Evolutionary conservation across 1,140 invertebrate genomes (phyloP).

Genomic region (Philopotamus ludificatus): DNA sequence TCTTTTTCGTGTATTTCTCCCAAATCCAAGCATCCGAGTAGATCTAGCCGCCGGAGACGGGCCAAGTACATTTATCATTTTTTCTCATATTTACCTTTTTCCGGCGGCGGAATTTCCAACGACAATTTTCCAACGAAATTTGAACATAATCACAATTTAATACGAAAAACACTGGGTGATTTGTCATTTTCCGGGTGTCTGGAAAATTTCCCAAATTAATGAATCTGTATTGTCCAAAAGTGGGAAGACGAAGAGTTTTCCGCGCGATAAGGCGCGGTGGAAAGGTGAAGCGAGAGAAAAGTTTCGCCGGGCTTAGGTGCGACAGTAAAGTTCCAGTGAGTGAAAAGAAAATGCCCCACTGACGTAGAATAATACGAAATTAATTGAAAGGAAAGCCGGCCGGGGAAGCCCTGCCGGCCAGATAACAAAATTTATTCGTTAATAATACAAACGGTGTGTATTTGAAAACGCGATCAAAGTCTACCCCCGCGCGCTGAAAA

Average conservation of each 20-base stretch:
- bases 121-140: slow-evolving; percentile 3
- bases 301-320: slow-evolving; percentile 1
- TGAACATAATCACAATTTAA: not conserved
- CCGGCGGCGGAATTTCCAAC: slow-evolving; percentile 2
- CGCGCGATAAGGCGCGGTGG: not conserved
- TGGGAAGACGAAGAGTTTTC: slow-evolving; percentile 4
- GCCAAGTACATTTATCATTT: too few relatives aligned
- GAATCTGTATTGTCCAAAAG: slow-evolving; percentile 26
- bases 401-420: slow-evolving; percentile 3
- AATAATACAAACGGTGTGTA: slow-evolving; percentile 2
- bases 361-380: slow-evolving; percentile 26
- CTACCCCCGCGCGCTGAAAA: not conserved
- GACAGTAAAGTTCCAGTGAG: slow-evolving; percentile 11
- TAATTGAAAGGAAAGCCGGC: slow-evolving; percentile 22
- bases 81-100: too few relatives aligned
- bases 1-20: too few relatives aligned
- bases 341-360: slow-evolving; percentile 8
- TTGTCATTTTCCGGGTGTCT: slow-evolving; percentile 22
- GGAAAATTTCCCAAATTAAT: slow-evolving; percentile 31
- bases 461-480: not conserved
- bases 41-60: too few relatives aligned
- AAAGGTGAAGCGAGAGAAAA: slow-evolving; percentile 6
- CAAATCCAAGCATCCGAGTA: too few relatives aligned
- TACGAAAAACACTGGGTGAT: slow-evolving; percentile 14
- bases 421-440: slow-evolving; percentile 22